A percentile compares a stretch with the other conserved stretches of the same genome.
phyloP scores from a whole-genome alignment of 2,113 vertebrate genomes.

The Otus sunia region DNA sequence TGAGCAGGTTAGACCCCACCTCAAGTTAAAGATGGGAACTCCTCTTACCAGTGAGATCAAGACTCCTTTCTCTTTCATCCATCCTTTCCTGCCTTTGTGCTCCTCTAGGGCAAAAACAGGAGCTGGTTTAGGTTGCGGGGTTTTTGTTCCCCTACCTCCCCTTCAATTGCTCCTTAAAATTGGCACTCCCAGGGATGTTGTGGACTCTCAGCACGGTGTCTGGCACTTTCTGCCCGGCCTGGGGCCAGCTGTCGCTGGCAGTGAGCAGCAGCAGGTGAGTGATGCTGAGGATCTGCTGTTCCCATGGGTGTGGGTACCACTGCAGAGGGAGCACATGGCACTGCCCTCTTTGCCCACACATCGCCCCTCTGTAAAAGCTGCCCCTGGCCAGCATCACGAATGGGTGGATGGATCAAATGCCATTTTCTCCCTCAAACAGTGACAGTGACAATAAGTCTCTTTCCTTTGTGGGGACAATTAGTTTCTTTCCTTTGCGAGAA shows the following conservation, averaged over 20 bases:
- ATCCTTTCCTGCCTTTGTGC: neutral
- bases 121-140: neutral
- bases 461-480: conserved; percentile 3
- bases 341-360: neutral
- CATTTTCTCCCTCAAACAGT: neutral
- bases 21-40: neutral
- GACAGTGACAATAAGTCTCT: neutral
- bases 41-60: neutral
- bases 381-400: neutral
- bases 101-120: neutral
- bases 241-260: fast-evolving
- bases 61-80: neutral
- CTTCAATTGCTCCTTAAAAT: neutral
- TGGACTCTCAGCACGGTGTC: neutral
- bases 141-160: neutral
- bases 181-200: neutral
- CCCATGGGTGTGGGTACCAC: neutral
- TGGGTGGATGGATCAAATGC: neutral
- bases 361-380: neutral
- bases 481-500: neutral
- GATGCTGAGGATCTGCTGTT: neutral
- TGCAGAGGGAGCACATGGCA: neutral
- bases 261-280: neutral
- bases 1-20: neutral
- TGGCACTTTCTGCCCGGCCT: neutral